These are phyloP conservation scores for Glareola pratincola DNA, from an alignment of 2,113 vertebrate species.

Conservation along the genomic window DNA sequence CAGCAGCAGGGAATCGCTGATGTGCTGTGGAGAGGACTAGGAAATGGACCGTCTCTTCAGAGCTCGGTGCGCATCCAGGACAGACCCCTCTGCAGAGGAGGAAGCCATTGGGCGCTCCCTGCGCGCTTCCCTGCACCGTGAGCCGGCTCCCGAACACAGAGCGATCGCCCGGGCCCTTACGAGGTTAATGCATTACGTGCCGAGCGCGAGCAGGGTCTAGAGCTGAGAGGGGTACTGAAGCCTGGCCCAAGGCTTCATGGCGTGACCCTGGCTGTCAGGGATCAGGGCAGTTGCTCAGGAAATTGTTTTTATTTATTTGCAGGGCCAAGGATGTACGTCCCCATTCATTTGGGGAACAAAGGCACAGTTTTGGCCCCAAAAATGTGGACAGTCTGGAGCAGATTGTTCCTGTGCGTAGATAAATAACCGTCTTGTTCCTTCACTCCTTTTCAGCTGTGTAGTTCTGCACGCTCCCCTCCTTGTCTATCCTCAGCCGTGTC, in stretches of 20 bases:
- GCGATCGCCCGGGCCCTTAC: fast-evolving
- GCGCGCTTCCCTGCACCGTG: neutral
- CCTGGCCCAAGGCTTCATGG: neutral
- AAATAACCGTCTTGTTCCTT: neutral
- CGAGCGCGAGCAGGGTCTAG: neutral
- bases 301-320: fast-evolving
- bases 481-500: neutral
- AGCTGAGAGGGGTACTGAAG: neutral
- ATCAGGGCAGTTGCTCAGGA: neutral
- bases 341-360: neutral
- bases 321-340: neutral
- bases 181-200: neutral
- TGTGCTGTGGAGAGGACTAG: neutral
- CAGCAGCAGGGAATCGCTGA: neutral
- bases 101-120: neutral
- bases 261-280: neutral
- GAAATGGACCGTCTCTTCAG: neutral
- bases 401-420: neutral
- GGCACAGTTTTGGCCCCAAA: neutral
- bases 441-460: neutral
- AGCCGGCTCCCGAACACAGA: neutral
- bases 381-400: fast-evolving
- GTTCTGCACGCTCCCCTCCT: neutral
- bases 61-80: neutral
- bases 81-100: neutral